Base-by-base conservation (phyloP, 2,797 vertebrate genomes). In the Poecilia wingei region DNA sequence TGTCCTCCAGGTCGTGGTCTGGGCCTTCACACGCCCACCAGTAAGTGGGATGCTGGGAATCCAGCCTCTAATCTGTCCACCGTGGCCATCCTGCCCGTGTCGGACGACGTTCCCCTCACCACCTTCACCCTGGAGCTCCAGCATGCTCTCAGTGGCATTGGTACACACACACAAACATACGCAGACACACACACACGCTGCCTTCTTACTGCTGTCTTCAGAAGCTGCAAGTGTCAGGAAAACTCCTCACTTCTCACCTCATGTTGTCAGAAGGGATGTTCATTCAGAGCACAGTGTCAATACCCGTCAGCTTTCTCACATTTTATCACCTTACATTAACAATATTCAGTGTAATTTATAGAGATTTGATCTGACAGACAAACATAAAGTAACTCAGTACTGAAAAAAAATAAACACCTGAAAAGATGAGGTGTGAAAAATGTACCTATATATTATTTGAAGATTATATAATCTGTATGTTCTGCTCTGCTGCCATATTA, bases 111-210 rank as follows among this genome's bases (percentile, higher is more conserved):
- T 47, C 98, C 98, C 0, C 96, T 99, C 20, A 97, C 96, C 0
- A 94, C 98, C 88, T 99, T 99, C 73, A 96, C 97, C 7, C 92
- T 99, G 94, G 98, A 98, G 93, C 96, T 99, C 57, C 96, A 97
- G 83, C 97, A 98, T 0, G 97, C 97, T 6, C 97, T 99, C 72
- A 93, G 91, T 0, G 96, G 96, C 76, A 97, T 98, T 0, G 97
- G 98, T 98, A 93, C 92, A 59, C 72, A 69, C 51, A 43, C 25
- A 55, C 53, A 92, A n/a, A n/a, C n/a, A 64, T 72, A 61, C 49
- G 36, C 18, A 53, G 22, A 12, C 31, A 53, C 7, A 8, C 20
- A 51, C 18, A 51, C 51, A n/a, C 9, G 9, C 31, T 75, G 3
- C 22, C 22, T 68, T 22, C 39, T 33, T 61, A 61, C 12, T 14